A percentile compares a stretch with the other conserved stretches of the same genome.
Evolutionary conservation across 2,113 vertebrate genomes (phyloP).

Genomic region (Speoplatyrhinus poulsoni): DNA sequence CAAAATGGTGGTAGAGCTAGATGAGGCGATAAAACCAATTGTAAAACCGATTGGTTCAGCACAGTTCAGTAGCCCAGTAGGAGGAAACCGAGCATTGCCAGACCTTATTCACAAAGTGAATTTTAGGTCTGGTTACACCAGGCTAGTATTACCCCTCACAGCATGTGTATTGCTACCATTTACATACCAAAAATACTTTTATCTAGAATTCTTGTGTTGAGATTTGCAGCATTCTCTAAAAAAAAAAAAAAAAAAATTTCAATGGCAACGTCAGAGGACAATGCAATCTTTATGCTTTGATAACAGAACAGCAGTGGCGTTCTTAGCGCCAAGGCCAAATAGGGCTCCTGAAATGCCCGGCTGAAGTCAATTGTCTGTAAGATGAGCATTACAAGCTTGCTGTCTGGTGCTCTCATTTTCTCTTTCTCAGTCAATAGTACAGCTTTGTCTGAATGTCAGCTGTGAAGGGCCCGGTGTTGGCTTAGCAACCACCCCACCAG

Average conservation of each 20-base stretch:
- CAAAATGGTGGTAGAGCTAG: no score
- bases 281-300: neutral
- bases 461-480: slow-evolving; percentile 18
- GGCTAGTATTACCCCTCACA: no score
- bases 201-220: neutral
- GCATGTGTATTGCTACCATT: no score
- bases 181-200: neutral
- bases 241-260: neutral
- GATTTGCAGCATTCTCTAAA: neutral
- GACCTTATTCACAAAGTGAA: no score
- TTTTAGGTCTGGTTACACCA: no score
- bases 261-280: neutral
- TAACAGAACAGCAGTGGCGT: neutral
- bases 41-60: no score
- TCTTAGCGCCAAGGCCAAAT: neutral
- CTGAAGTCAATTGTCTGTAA: slow-evolving; percentile 28
- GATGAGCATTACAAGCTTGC: slow-evolving; percentile 28
- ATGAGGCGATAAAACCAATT: no score
- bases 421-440: slow-evolving; percentile 15
- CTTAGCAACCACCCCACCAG: slow-evolving; percentile 29
- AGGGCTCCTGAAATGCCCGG: neutral
- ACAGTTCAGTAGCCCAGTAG: no score
- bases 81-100: no score
- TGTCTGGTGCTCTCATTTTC: slow-evolving; percentile 1
- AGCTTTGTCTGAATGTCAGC: slow-evolving; percentile 36